These are phyloP conservation scores for Shinisaurus crocodilurus DNA, from an alignment of 2,113 vertebrate genomes.

Conservation along the genomic window DNA sequence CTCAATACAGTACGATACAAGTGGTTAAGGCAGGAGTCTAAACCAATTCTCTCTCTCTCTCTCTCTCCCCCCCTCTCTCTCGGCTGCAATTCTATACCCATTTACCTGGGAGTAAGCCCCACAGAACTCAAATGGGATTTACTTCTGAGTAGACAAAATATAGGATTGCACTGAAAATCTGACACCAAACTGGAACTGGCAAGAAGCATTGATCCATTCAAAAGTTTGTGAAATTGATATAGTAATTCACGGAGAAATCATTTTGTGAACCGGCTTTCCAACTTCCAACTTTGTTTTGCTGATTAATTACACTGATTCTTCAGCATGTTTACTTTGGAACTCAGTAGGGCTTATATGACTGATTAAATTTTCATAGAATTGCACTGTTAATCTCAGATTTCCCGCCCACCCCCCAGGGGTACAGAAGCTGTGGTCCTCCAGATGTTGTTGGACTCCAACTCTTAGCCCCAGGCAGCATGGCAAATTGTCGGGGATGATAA, in stretches of 20 bases:
- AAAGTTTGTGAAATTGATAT: background rate
- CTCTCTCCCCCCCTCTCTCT: background rate
- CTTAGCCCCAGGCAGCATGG: too few relatives aligned
- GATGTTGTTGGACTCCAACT: too few relatives aligned
- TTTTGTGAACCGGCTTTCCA: background rate
- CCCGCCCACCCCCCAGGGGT: too few relatives aligned
- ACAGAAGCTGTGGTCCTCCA: too few relatives aligned
- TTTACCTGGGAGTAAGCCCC: background rate
- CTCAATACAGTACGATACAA: background rate
- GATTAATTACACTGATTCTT: background rate
- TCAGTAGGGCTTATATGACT: too few relatives aligned
- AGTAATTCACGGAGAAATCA: background rate
- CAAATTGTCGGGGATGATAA: background rate
- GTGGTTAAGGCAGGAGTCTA: background rate
- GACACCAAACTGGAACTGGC: background rate
- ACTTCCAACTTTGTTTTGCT: background rate
- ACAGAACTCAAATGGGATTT: background rate
- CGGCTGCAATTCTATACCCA: background rate
- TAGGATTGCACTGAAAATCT: background rate
- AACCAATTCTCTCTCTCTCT: background rate
- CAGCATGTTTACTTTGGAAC: background rate
- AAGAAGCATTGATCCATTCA: background rate
- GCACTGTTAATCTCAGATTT: too few relatives aligned
- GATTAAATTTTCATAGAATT: too few relatives aligned
- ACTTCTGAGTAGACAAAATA: background rate